These are phyloP conservation scores for Leguminivora glycinivorella DNA, from an alignment of 1,140 invertebrate species.

Conservation along the genomic window DNA sequence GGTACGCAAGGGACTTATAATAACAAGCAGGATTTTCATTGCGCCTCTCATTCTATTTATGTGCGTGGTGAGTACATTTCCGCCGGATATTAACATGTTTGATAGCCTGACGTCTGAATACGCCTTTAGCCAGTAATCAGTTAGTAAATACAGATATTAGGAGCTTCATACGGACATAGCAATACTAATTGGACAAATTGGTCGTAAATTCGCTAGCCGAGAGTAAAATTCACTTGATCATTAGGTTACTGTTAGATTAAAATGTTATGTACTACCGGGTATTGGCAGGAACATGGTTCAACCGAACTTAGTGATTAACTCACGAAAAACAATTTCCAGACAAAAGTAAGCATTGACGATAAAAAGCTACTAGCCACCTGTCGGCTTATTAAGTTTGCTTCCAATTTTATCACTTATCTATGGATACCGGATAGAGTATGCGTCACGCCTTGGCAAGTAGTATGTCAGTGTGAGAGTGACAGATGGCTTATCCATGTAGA, in stretches of 20 bases:
- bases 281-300: too few species aligned
- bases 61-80: conserved; percentile 48
- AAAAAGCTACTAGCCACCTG: neutral
- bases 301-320: too few species aligned
- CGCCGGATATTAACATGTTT: conserved; percentile 5
- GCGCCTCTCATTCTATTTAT: conserved; percentile 75
- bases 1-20: conserved; percentile 52
- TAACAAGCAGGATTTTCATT: conserved; percentile 65
- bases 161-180: neutral
- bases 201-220: neutral
- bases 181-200: neutral
- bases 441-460: too few species aligned
- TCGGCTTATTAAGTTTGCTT: too few species aligned
- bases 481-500: too few species aligned
- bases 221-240: neutral
- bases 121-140: neutral
- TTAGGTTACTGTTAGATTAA: too few species aligned
- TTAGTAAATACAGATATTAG: neutral
- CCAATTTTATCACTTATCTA: too few species aligned
- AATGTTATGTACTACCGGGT: too few species aligned
- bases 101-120: neutral
- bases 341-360: too few species aligned
- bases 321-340: too few species aligned
- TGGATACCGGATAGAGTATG: too few species aligned
- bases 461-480: too few species aligned